Evolutionary conservation across 2,797 vertebrate genomes (phyloP).

Genomic region (Periophthalmus magnuspinnatus): DNA sequence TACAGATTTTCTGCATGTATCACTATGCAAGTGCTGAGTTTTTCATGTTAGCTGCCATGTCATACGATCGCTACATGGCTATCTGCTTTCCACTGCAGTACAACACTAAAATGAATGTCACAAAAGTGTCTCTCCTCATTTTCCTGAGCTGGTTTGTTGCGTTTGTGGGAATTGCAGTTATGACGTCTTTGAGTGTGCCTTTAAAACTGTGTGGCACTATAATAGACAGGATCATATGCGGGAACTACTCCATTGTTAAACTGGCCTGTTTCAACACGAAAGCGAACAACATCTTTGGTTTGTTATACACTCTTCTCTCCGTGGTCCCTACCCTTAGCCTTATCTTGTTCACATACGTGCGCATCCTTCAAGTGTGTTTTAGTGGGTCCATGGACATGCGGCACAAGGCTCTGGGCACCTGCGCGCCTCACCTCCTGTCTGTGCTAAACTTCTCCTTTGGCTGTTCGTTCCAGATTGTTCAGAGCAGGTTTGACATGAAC

Average conservation of each 20-base stretch:
- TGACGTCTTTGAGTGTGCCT: constrained; percentile 27
- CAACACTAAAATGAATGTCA: background rate
- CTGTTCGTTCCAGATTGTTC: background rate
- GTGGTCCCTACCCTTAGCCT: background rate
- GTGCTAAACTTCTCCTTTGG: constrained; percentile 4
- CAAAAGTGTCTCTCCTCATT: background rate
- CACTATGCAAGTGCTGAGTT: background rate
- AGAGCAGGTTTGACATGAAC: background rate
- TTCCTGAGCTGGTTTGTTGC: background rate
- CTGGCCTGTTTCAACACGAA: constrained; percentile 31
- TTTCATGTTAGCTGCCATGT: constrained; percentile 5
- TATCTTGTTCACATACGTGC: background rate
- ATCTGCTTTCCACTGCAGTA: constrained; percentile 26
- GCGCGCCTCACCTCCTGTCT: background rate
- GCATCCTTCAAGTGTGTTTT: constrained; percentile 10
- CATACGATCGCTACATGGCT: constrained; percentile 29
- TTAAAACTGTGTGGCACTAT: constrained; percentile 10
- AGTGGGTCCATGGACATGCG: constrained; percentile 3
- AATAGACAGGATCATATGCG: constrained; percentile 40
- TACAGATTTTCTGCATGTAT: constrained; percentile 49
- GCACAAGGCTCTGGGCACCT: constrained; percentile 26
- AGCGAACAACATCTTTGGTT: constrained; percentile 21
- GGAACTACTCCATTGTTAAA: constrained; percentile 25
- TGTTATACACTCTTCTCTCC: background rate
- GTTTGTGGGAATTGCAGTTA: background rate